These are phyloP conservation scores for Sipha maydis DNA, from an alignment of 2,888 invertebrate species.

Conservation along the genomic window DNA sequence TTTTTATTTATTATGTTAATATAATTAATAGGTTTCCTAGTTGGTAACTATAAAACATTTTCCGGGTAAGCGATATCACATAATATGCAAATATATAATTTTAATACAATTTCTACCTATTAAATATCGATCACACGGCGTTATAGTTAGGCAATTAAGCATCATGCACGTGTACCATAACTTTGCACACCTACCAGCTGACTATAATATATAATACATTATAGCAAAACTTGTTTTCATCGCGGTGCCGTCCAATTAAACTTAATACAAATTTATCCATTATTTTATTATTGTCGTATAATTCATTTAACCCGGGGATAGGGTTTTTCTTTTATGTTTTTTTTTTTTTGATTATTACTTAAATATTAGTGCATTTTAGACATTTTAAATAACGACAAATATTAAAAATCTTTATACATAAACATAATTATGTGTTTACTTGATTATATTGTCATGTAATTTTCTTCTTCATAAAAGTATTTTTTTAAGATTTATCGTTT, in stretches of 20 bases:
- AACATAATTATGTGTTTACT: too few relatives aligned
- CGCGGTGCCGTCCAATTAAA: background rate
- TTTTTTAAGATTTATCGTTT: too few relatives aligned
- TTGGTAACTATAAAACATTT: too few relatives aligned
- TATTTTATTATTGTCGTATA: background rate
- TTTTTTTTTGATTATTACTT: too few relatives aligned
- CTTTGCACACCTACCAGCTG: background rate
- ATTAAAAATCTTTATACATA: background rate
- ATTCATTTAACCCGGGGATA: background rate
- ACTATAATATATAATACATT: background rate
- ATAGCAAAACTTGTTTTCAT: background rate
- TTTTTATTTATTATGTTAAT: too few relatives aligned
- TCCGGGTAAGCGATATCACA: too few relatives aligned
- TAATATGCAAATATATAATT: background rate
- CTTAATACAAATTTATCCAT: background rate
- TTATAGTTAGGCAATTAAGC: constrained; percentile 33
- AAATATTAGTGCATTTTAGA: too few relatives aligned
- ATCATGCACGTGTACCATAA: constrained; percentile 27
- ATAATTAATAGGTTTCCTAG: too few relatives aligned
- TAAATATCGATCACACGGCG: constrained; percentile 38
- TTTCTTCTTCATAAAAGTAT: too few relatives aligned
- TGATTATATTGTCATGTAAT: too few relatives aligned
- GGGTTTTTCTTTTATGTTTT: background rate
- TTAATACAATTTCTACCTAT: constrained; percentile 10
- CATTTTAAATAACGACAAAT: background rate